Base-by-base conservation (phyloP, 2,888 invertebrate genomes). In the Xestobium rufovillosum region DNA sequence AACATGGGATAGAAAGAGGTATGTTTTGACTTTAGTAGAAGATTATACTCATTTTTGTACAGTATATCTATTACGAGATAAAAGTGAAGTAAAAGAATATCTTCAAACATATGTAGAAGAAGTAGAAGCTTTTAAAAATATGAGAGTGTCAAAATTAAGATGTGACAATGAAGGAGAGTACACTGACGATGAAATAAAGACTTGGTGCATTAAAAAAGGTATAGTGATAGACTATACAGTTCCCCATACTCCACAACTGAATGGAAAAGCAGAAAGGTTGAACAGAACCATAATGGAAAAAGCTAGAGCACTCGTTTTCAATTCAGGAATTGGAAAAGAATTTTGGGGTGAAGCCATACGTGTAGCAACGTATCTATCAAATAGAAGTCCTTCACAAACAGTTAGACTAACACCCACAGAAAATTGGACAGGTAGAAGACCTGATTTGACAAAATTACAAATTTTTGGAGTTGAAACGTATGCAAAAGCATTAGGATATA, bases 31-130 rank as follows among this genome's bases (percentile, higher is more conserved):
- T 4, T 53, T 59, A 46, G 41, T 60, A 36, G 60, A 62, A 50
- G 47, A 61, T 28, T 59, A 38, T 44, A 60, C 55, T n/a, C 56
- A 61, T 41, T 59, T 53, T 38, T 45, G 50, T 43, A 51, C 54
- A 32, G 47, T 47, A 17, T 59, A 57, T 43, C 37, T 56, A 23
- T n/a, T 47, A 6, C 19, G 37, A 40, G 11, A 31, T 26, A 49
- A 50, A 42, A 27, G 30, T 46, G 44, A 49, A 36, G 41, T 33
- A 9, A 4, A 10, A 32, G 35, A 43, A 9, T 37, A 34, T 28
- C 12, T 51, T 2, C 42, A 43, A 45, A 25, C 48, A 13, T 50
- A 38, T 40, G 37, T 48, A 8, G 26, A 28, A 29, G 42, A 43
- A 38, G 32, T 19, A 14, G 43, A 50, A 42, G 36, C 43, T n/a